Base-by-base conservation (phyloP, 2,888 invertebrate species). In the Amblyjoppa proteus region DNA sequence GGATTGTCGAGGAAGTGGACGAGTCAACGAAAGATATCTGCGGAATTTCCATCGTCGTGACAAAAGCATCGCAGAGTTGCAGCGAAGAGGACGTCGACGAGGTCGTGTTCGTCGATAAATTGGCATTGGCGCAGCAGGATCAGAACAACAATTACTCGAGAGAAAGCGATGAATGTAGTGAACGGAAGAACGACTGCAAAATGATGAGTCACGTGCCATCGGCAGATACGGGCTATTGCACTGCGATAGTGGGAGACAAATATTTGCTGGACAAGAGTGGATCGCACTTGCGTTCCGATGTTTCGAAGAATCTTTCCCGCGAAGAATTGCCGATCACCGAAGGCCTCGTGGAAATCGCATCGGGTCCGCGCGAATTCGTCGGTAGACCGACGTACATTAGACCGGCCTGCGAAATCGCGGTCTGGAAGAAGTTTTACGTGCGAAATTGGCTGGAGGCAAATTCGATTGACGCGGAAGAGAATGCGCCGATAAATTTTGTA, bases 401-500 rank as follows among this genome's bases (percentile, higher is more conserved):
- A 9, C 45, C 41, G 7, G 6, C 20, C 20, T 75, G 64, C 7
- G 75, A 51, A 3, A 53, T 75, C 53, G 79, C 38, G 0, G 20
- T 5, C 3, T 79, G 79, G 79, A 83, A 83, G 41, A 45, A 79
- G 64, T 70, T 56, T 31, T 79, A 83, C 64, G 74, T 83, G 53
- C 69, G 79, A 0, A 75, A 70, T n/a, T 83, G 83, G 83, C 64
- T 83, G 41, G 70, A 70, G 6, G 9, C 53, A 9, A 53, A 64
- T 64, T 11, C 49, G 6, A 25, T 4, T 7, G n/a, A 58, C 49
- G 45, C 20, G 31, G 31, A 56, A n/a, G 56, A 74, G 31, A 31
- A 68, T 34, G 25, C 28, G 3, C 69, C 68, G 7, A 7, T 31
- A 66, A 58, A 58, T 71, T 71, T 41, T 25, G 20, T 25, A 64